phyloP scores from a whole-genome alignment of 1,140 invertebrate genomes.

The Hylaeus anthracinus region DNA sequence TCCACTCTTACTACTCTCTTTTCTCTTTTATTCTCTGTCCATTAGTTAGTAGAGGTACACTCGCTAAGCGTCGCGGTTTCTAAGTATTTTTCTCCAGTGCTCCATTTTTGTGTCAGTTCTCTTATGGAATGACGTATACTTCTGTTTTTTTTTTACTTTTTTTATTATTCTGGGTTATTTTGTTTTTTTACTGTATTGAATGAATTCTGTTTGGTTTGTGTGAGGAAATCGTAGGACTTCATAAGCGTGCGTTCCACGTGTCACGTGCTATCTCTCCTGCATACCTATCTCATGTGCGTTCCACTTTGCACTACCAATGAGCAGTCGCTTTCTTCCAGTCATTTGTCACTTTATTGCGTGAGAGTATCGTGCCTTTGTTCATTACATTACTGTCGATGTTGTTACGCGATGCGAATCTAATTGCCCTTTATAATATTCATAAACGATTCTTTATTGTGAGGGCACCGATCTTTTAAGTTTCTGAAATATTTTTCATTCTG shows the following conservation, averaged over 20 bases:
- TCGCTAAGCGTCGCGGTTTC: conserved; percentile 3
- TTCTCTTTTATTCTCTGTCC: conserved; percentile 23
- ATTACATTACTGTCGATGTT: not conserved
- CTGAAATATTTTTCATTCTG: not conserved
- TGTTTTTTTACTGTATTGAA: too few relatives aligned
- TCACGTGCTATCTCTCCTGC: conserved; percentile 37
- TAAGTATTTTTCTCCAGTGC: not conserved
- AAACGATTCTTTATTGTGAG: not conserved
- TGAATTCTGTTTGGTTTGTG: not conserved
- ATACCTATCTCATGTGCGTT: conserved; percentile 25
- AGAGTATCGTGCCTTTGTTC: not conserved
- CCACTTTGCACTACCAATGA: conserved; percentile 20
- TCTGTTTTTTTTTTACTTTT: not conserved
- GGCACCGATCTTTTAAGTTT: not conserved
- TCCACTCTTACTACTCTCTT: conserved; percentile 16
- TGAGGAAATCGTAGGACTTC: conserved; percentile 24
- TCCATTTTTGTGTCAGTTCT: not conserved
- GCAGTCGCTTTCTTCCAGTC: not conserved
- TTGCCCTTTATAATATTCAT: too few relatives aligned
- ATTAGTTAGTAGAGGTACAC: conserved; percentile 2
- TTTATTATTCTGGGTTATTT: too few relatives aligned
- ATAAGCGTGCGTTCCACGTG: conserved; percentile 39
- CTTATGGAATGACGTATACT: not conserved
- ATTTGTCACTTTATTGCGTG: not conserved
- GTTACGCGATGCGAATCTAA: not conserved